Evolutionary conservation across 1,140 invertebrate genomes (phyloP).

Genomic region (Samia ricini): DNA sequence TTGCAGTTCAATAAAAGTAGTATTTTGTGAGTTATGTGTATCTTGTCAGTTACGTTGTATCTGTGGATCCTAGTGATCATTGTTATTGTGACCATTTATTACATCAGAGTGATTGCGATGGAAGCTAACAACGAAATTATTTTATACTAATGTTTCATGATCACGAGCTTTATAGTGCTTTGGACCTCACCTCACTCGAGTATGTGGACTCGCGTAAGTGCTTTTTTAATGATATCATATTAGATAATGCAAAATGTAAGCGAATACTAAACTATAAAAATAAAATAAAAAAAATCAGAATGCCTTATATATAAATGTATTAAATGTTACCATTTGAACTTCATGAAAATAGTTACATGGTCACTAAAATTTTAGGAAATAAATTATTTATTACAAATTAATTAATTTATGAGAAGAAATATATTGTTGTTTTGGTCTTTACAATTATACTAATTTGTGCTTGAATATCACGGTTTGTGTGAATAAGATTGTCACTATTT

Average conservation of each 20-base stretch:
- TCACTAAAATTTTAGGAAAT: too few relatives aligned
- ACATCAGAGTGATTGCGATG: neutral
- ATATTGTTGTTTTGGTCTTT: too few relatives aligned
- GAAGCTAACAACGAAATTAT: neutral
- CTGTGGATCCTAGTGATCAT: neutral
- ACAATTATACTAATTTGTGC: too few relatives aligned
- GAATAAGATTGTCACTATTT: too few relatives aligned
- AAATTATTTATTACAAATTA: too few relatives aligned
- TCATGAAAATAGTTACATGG: too few relatives aligned
- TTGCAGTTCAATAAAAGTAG: conserved; percentile 5
- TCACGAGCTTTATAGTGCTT: neutral
- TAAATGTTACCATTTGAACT: too few relatives aligned
- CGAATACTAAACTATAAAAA: neutral
- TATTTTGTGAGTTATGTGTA: neutral
- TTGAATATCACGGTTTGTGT: too few relatives aligned
- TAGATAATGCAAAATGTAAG: neutral
- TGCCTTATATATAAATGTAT: neutral
- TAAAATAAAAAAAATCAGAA: neutral
- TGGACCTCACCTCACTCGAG: neutral
- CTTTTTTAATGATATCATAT: neutral
- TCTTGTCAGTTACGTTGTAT: neutral
- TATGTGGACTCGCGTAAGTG: neutral
- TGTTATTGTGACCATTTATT: neutral
- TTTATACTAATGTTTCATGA: neutral
- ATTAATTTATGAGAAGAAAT: too few relatives aligned